Percentiles rank a stretch among this genome's conserved stretches.
phyloP scores from a whole-genome alignment of 2,113 vertebrate genomes.

The Setophaga petechia region DNA sequence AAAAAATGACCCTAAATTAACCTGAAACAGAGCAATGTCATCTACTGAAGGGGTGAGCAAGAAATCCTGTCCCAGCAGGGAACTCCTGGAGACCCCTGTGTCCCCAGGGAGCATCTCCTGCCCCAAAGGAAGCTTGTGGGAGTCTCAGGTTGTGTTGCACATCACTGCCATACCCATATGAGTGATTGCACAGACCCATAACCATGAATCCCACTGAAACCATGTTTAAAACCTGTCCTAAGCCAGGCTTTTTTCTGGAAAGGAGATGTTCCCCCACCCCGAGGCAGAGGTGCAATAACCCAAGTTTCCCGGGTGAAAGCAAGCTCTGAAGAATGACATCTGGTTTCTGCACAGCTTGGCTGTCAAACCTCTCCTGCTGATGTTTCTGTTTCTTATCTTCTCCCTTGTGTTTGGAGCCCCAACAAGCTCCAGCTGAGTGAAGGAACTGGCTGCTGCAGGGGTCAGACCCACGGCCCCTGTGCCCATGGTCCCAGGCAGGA shows the following conservation, averaged over 20 bases:
- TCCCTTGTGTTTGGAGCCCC: neutral
- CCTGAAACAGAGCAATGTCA: neutral
- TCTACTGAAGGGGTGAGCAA: neutral
- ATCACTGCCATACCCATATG: accelerated
- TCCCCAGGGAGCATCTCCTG: neutral
- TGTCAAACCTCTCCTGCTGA: slow-evolving; percentile 23
- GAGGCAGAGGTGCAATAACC: neutral
- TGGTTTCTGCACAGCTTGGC: slow-evolving; percentile 44
- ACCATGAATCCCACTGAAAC: neutral
- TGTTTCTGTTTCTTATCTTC: slow-evolving; percentile 58
- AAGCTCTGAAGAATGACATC: slow-evolving; percentile 11
- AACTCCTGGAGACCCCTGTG: neutral
- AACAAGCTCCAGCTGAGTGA: neutral
- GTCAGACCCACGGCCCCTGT: accelerated
- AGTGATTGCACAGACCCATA: neutral
- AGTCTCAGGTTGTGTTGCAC: accelerated
- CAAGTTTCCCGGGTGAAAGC: neutral
- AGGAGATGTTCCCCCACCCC: neutral
- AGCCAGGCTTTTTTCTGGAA: neutral
- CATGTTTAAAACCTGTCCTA: neutral
- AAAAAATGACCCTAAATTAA: neutral
- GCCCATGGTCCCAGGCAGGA: neutral
- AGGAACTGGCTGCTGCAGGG: neutral
- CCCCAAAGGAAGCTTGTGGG: neutral
- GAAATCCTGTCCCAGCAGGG: neutral